Percentiles rank a stretch among this genome's conserved stretches.
Conservation (phyloP, 2,797 vertebrate genomes). For the Halcyon smyrnensis region DNA sequence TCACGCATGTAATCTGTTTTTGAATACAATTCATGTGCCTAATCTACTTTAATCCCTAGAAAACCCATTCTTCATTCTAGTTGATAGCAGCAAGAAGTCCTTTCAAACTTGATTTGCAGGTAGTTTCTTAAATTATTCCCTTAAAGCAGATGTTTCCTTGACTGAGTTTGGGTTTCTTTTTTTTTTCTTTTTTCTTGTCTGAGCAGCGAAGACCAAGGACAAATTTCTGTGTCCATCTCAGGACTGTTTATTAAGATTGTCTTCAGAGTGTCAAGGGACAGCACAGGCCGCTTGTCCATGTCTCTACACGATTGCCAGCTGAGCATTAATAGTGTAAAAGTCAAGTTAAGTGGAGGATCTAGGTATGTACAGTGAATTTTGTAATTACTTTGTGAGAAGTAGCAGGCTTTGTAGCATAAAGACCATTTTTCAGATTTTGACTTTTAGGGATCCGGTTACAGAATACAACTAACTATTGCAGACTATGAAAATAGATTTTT, state of each 20-base stretch:
- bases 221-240: slow-evolving; percentile 64
- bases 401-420: background rate
- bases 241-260: slow-evolving; percentile 56
- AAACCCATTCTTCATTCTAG: background rate
- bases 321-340: slow-evolving; percentile 45
- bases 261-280: slow-evolving; percentile 7
- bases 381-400: background rate
- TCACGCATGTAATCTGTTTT: background rate
- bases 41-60: slow-evolving; percentile 16
- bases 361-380: slow-evolving; percentile 38
- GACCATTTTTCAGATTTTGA: background rate
- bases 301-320: slow-evolving; percentile 52
- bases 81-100: background rate
- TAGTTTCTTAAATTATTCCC: background rate
- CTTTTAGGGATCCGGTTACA: background rate
- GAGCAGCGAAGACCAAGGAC: slow-evolving; percentile 60
- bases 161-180: background rate
- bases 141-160: slow-evolving; percentile 1
- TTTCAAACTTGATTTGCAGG: slow-evolving; percentile 31
- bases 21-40: background rate
- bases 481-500: background rate
- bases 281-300: slow-evolving; percentile 24
- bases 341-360: slow-evolving; percentile 61
- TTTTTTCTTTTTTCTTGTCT: background rate
- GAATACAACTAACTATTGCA: background rate